phyloP scores from a whole-genome alignment of 2,888 invertebrate species.

The Nephrotoma flavescens region DNA sequence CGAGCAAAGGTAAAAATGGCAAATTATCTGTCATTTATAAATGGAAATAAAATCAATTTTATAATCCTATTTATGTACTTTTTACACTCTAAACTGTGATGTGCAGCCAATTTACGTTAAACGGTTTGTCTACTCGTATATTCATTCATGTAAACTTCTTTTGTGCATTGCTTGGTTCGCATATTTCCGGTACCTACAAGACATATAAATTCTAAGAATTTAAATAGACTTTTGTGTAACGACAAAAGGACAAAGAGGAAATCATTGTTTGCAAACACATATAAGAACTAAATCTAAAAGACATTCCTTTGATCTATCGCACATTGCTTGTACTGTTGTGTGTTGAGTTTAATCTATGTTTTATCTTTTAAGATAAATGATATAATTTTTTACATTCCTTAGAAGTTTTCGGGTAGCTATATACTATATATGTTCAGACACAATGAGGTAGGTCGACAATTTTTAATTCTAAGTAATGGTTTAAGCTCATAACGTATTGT shows the following conservation, averaged over 20 bases:
- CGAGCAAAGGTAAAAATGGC: neutral
- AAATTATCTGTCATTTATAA: neutral
- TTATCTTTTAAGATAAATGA: neutral
- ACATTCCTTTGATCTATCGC: neutral
- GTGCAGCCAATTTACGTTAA: neutral
- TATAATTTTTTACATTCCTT: neutral
- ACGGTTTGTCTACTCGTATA: neutral
- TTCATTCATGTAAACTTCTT: neutral
- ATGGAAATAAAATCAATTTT: neutral
- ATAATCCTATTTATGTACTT: neutral
- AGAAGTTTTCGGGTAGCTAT: neutral
- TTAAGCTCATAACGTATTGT: neutral
- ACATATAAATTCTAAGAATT: neutral
- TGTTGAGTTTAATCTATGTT: neutral
- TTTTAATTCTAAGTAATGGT: neutral
- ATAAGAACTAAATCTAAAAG: neutral
- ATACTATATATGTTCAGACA: neutral
- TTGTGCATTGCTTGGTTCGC: neutral
- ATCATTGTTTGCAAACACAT: neutral
- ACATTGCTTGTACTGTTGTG: neutral
- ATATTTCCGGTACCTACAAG: neutral
- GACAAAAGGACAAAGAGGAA: neutral
- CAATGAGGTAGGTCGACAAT: neutral
- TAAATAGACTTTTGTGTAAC: neutral
- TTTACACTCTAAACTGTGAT: neutral